Evolutionary conservation across 2,888 invertebrate genomes (phyloP).

Genomic region (Strigamia maritima): DNA sequence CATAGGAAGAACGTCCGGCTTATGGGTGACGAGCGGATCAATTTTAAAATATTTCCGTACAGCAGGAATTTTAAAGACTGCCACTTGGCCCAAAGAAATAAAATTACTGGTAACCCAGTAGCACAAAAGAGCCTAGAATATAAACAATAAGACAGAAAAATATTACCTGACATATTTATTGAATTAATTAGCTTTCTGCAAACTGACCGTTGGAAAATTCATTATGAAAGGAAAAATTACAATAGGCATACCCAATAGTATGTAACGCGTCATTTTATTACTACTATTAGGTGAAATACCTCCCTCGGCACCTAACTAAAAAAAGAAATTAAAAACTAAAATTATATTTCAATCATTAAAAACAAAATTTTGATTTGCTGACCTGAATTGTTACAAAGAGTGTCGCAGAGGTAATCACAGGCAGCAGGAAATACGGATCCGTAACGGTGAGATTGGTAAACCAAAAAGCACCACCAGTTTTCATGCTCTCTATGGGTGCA

Average conservation of each 20-base stretch:
- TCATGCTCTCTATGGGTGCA: slow-evolving; percentile 85
- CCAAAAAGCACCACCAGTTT: slow-evolving; percentile 85
- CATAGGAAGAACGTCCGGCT: slow-evolving; percentile 60
- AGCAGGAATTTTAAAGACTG: slow-evolving; percentile 68
- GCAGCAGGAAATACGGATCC: slow-evolving; percentile 85
- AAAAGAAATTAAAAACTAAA: background rate
- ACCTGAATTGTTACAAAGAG: slow-evolving; percentile 77
- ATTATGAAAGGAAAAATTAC: slow-evolving; percentile 78
- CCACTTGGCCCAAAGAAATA: slow-evolving; percentile 77
- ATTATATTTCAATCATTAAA: slow-evolving; percentile 41
- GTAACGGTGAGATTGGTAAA: slow-evolving; percentile 85
- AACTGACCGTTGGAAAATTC: slow-evolving; percentile 73
- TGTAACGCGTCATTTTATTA: slow-evolving; percentile 66
- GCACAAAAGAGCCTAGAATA: slow-evolving; percentile 77
- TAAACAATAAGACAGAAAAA: slow-evolving; percentile 24
- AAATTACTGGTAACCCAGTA: slow-evolving; percentile 89
- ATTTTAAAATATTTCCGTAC: slow-evolving; percentile 76
- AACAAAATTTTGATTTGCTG: background rate
- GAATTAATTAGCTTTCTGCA: slow-evolving; percentile 14
- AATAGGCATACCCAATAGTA: slow-evolving; percentile 71
- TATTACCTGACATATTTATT: slow-evolving; percentile 39
- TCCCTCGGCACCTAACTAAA: slow-evolving; percentile 70
- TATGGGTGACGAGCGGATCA: slow-evolving; percentile 60
- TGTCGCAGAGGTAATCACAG: slow-evolving; percentile 78
- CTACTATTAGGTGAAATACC: slow-evolving; percentile 50